Percentiles rank a stretch among this genome's conserved stretches.
phyloP scores from a whole-genome alignment of 1,140 invertebrate genomes.

The Trichoplusia ni region DNA sequence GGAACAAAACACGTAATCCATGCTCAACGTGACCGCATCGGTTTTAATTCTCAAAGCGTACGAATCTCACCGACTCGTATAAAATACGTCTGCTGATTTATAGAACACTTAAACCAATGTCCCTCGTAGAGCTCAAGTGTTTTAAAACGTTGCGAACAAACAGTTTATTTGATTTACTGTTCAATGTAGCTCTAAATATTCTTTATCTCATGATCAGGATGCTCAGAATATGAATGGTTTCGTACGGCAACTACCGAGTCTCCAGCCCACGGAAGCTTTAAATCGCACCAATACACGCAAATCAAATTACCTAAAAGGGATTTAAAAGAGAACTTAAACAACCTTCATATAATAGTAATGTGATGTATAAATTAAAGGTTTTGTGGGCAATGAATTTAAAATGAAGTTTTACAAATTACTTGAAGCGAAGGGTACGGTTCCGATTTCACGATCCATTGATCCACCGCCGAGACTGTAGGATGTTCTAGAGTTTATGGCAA shows the following conservation, averaged over 20 bases:
- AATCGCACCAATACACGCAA: neutral
- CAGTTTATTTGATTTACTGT: slow-evolving; percentile 49
- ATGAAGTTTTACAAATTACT: slow-evolving; percentile 36
- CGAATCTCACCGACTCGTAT: slow-evolving; percentile 45
- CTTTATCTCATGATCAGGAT: slow-evolving; percentile 1
- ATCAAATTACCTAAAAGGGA: no score
- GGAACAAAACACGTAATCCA: neutral
- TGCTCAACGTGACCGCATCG: neutral
- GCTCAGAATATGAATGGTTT: neutral
- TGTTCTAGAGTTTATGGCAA: slow-evolving; percentile 46
- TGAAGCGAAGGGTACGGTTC: slow-evolving; percentile 32
- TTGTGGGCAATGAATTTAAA: slow-evolving; percentile 29
- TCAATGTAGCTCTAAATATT: slow-evolving; percentile 4
- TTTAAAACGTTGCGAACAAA: slow-evolving; percentile 52
- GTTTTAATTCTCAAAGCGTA: slow-evolving; percentile 28
- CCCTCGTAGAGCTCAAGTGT: slow-evolving; percentile 46
- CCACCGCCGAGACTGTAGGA: slow-evolving; percentile 29
- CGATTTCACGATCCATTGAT: slow-evolving; percentile 54
- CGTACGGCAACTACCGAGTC: neutral
- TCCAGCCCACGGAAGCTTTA: neutral
- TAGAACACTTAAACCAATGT: slow-evolving; percentile 56
- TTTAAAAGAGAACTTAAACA: slow-evolving; percentile 4
- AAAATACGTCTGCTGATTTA: slow-evolving; percentile 58
- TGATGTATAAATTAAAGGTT: slow-evolving; percentile 1
- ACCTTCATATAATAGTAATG: slow-evolving; percentile 1